A percentile compares a stretch with the other conserved stretches of the same genome.
Conservation (phyloP, 2,113 vertebrate species). For the Coptodon rendalli region DNA sequence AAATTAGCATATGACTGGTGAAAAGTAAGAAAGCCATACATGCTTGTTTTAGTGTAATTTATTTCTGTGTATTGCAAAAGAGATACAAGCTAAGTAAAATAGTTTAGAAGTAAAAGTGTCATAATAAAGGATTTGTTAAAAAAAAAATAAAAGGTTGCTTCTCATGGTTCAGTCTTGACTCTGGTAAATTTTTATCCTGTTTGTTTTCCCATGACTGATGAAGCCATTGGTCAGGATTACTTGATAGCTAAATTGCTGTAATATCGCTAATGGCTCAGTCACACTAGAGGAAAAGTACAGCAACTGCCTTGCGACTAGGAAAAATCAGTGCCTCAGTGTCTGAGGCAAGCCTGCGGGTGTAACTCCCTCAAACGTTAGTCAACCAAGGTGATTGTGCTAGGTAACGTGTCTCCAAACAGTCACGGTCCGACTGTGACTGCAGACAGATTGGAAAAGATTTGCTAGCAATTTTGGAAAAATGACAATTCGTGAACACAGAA, state of each 20-base stretch:
- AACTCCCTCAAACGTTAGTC: not conserved
- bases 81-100: not conserved
- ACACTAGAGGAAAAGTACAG: not conserved
- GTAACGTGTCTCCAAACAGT: not conserved
- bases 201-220: not conserved
- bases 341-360: not conserved
- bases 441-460: not conserved
- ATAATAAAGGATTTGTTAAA: not conserved
- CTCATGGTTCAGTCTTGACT: not conserved
- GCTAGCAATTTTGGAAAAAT: not conserved
- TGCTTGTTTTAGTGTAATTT: not conserved
- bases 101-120: not conserved
- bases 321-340: not conserved
- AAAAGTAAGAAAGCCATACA: not conserved
- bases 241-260: not conserved
- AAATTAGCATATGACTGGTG: constrained; percentile 46
- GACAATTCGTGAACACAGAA: not conserved
- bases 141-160: not conserved
- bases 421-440: not conserved
- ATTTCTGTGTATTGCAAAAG: not conserved
- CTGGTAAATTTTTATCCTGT: not conserved
- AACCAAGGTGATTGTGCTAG: not conserved
- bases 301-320: not conserved
- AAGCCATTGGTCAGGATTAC: not conserved
- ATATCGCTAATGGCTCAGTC: not conserved